Percentiles rank a stretch among this genome's conserved stretches.
phyloP scores from a whole-genome alignment of 2,113 vertebrate species.

The Trichechus manatus region DNA sequence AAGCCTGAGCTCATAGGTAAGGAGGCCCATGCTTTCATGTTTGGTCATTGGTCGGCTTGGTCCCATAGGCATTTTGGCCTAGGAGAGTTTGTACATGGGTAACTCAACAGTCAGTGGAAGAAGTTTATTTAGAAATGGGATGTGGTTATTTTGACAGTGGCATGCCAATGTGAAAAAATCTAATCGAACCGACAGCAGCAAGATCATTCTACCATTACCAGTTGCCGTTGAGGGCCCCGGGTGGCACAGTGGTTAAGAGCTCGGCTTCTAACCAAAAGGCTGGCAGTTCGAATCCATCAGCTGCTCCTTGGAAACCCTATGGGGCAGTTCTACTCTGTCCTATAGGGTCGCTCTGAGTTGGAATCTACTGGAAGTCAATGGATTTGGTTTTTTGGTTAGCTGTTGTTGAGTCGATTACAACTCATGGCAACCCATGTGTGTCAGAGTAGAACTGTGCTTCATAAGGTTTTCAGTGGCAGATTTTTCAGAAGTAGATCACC shows the following conservation, averaged over 20 bases:
- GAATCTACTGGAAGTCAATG: no score
- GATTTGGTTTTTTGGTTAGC: no score
- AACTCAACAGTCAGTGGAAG: not conserved
- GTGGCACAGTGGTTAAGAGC: no score
- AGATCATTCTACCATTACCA: not conserved
- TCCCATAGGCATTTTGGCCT: not conserved
- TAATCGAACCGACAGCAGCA: not conserved
- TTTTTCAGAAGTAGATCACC: not conserved
- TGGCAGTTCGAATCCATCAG: no score
- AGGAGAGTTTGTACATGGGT: not conserved
- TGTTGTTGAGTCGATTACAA: not conserved
- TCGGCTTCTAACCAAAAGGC: no score
- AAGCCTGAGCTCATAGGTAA: slow-evolving; percentile 94
- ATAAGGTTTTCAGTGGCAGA: not conserved
- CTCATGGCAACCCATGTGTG: not conserved
- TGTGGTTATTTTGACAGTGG: not conserved
- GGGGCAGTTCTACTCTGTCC: no score
- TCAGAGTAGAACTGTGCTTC: not conserved
- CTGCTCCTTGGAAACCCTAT: no score
- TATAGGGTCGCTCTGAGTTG: no score
- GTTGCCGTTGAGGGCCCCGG: no score
- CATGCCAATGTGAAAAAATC: not conserved
- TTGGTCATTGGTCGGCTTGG: not conserved
- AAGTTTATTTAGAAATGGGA: not conserved
- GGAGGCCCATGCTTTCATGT: not conserved